These are phyloP conservation scores for Osmoderma eremita DNA, from an alignment of 2,888 invertebrate genomes.

Conservation along the genomic window DNA sequence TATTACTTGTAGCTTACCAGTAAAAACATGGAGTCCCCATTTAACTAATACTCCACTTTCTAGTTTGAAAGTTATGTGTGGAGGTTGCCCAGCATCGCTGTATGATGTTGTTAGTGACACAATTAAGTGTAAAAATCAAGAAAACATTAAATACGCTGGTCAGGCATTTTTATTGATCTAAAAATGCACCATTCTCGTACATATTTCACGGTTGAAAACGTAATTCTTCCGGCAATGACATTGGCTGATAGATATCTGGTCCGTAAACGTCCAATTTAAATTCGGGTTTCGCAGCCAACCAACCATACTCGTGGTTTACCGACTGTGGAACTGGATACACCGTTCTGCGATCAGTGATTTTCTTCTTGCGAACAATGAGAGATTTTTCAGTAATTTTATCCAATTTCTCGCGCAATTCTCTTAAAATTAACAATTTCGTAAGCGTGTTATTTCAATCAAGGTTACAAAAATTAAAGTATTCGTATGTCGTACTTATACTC, in stretches of 20 bases:
- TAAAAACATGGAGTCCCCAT: too few relatives aligned
- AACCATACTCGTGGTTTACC: constrained; percentile 49
- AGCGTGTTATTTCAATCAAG: too few relatives aligned
- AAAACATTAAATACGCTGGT: too few relatives aligned
- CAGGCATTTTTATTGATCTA: too few relatives aligned
- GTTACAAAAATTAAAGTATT: background rate
- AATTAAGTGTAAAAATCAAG: too few relatives aligned
- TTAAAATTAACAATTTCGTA: constrained; percentile 21
- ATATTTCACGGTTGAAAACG: background rate
- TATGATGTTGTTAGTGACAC: too few relatives aligned
- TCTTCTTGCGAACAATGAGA: constrained; percentile 32
- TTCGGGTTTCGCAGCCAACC: constrained; percentile 45
- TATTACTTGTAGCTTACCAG: too few relatives aligned
- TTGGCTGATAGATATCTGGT: constrained; percentile 45
- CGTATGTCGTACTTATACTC: constrained; percentile 44
- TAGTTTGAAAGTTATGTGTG: too few relatives aligned
- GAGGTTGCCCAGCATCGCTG: too few relatives aligned
- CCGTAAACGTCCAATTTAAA: constrained; percentile 50
- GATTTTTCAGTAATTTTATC: constrained; percentile 46
- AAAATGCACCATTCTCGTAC: too few relatives aligned
- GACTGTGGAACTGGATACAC: constrained; percentile 47
- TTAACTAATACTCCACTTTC: too few relatives aligned
- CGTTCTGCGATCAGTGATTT: constrained; percentile 44
- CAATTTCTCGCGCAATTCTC: constrained; percentile 46
- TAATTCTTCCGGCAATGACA: constrained; percentile 40